Base-by-base conservation (phyloP, 2,888 invertebrate species). In the Sinodicranocentrus sp. region DNA sequence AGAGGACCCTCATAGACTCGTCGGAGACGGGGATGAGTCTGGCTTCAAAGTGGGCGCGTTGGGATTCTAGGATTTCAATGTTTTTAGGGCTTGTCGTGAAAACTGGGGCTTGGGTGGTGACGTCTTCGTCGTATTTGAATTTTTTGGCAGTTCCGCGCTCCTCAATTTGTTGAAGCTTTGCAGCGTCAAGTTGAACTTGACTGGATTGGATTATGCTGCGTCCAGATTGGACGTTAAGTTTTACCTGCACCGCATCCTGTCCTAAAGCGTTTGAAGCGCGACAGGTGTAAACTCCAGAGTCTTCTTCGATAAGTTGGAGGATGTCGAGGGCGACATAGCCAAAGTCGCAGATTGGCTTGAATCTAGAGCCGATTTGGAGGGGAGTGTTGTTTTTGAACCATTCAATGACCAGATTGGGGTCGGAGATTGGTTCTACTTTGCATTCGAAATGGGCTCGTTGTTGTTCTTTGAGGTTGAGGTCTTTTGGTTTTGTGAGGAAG, bases 241-340 rank as follows among this genome's bases (percentile, higher is more conserved):
- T 89, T 33, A 90, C 90, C n/a, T 89, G 87, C 39, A 95, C 95
- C 92, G 97, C 97, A 90, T 97, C 98, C 84, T 94, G 94, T 63
- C 99, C 99, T 26, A 96, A 93, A 28, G 95, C 92, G 90, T 98
- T 99, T 0, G 95, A 95, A 21, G 98, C 98, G 83, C 97, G 10
- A 2, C 70, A 70, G 13, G 54, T 54, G 54, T 71, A 71, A 1
- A 71, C 54, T 1, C 54, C 71, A 54, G 28, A 90, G 91, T 99
- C 99, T 92, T 99, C 98, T 75, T 98, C 96, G 90, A 98, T 98
- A 76, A 98, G 92, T 90, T 98, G 98, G 87, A 98, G 94, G 86
- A 99, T 97, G 90, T 99, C 99, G 86, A 99, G 92, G 17, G 98
- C 98, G 23, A 99, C 99, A 90, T 98, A 99, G 48, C 99, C 99